Evolutionary conservation across 2,797 vertebrate genomes (phyloP), one percentile per base, ranked within the genome.

Genomic region (Melanotaenia nigrans): DNA sequence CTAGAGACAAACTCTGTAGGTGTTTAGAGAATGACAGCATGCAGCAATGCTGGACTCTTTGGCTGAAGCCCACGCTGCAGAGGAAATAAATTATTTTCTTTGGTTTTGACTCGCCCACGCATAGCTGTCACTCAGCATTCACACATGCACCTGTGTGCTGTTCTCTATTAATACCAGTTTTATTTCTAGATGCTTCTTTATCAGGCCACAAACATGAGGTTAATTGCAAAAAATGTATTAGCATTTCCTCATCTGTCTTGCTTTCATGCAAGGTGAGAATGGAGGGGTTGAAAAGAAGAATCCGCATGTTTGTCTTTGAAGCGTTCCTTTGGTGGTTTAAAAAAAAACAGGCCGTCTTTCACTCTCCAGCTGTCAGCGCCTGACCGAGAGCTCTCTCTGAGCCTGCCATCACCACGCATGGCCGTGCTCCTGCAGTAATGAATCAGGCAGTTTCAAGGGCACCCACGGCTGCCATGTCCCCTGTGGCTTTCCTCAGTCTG

Each of bases 361-460:
- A 85, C 65, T 87, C 79, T 68, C 57, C 3, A 40, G 51, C 65
- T 86, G 86, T 85, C 87, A 81, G 78, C 72, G 55, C 78, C 77
- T 68, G 58, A 78, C 67, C 38, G 16, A 78, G 77, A 82, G 84
- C 77, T 77, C 62, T 74, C 68, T 57, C 65, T 45, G 49, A 83
- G 72, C 59, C 78, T 73, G 78, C 85, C 87, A 84, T 90, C 86
- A 82, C 81, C 82, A 85, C 57, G 56, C 84, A 87, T 68, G 80
- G 87, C 85, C 66, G 77, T 86, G 82, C 88, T 84, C 83, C 91
- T 87, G 91, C 91, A 91, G 90, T 91, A 92, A 92, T 92, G 91
- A 93, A 87, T 92, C 92, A 91, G 89, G 90, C 90, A 77, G 85
- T 92, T 92, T 93, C 87, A 91, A 92, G 90, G 92, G 87, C 90